Base-by-base conservation (phyloP, 2,888 invertebrate species). In the Xestia ashworthii region DNA sequence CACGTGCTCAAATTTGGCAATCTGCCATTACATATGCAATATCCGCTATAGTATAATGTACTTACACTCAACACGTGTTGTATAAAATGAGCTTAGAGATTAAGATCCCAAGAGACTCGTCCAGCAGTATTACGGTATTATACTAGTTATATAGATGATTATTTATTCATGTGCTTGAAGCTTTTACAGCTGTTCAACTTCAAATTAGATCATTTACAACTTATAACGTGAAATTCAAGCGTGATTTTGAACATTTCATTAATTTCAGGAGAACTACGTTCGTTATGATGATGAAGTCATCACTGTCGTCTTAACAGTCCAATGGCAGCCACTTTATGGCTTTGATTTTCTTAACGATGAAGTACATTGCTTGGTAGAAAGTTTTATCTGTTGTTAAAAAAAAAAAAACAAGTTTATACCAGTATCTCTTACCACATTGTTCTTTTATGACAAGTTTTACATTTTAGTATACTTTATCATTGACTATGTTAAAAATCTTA, bases 41-140 rank as follows among this genome's bases (percentile, higher is more conserved):
- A 71, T 55, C 55, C 41, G 22, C 38, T 62, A 12, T 22, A 50
- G 53, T 60, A 65, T 25, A 70, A 9, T 9, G 19, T 62, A 38
- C 60, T 19, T 32, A 71, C 44, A 71, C 62, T 74, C 71, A 62
- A 75, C 85, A 73, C 85, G 55, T 68, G 68, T 64, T 14, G 32
- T 46, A 71, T n/a, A 44, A 48, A 85, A 82, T 38, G 71, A 81
- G 68, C 16, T 48, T 41, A 14, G 64, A 44, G n/a, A 71, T n/a
- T n/a, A n/a, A 53, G 55, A 53, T 75, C 82, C 55, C 66, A 6
- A n/a, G 76, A 50, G 68, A 71, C 60, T 38, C 19, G 68, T 44
- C 67, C 74, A n/a, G 48, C 53, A 46, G 25, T 53, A 65, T 69
- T 44, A 44, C 22, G 48, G 55, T 55, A 50, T 70, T 48, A 60